Evolutionary conservation across 1,140 invertebrate genomes (phyloP).

Genomic region (Tetramorium alpestre): DNA sequence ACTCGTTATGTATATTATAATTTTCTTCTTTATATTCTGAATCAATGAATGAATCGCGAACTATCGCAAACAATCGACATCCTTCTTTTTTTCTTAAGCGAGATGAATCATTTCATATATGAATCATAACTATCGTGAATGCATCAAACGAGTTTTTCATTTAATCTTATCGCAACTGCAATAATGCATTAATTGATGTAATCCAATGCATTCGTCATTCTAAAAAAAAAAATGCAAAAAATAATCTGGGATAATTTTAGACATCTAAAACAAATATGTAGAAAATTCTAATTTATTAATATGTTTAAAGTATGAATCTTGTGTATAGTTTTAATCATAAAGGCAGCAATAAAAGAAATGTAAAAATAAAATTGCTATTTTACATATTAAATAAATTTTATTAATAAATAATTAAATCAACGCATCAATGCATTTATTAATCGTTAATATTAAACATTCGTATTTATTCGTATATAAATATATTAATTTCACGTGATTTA

Average conservation of each 20-base stretch:
- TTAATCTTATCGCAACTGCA: conserved; percentile 28
- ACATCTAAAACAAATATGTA: not conserved
- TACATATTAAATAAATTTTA: not conserved
- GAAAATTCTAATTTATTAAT: not conserved
- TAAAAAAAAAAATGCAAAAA: not conserved
- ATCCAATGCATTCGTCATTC: not conserved
- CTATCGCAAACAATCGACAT: not conserved
- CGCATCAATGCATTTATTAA: not conserved
- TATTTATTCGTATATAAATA: not conserved
- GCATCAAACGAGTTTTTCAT: not conserved
- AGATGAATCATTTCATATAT: conserved; percentile 1
- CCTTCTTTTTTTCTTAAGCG: not conserved
- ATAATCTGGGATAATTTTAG: not conserved
- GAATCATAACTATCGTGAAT: conserved; percentile 17
- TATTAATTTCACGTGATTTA: not conserved
- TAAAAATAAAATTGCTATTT: not conserved
- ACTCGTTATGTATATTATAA: not conserved
- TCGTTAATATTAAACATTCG: not conserved
- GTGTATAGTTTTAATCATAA: not conserved
- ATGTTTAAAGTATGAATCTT: not conserved
- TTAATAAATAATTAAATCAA: conserved; percentile 19
- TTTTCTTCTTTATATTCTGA: not conserved
- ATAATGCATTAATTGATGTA: not conserved
- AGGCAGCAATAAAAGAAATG: not conserved
- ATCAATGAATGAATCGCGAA: not conserved